Conservation (phyloP, 1,140 invertebrate species). For the Vanessa atalanta region DNA sequence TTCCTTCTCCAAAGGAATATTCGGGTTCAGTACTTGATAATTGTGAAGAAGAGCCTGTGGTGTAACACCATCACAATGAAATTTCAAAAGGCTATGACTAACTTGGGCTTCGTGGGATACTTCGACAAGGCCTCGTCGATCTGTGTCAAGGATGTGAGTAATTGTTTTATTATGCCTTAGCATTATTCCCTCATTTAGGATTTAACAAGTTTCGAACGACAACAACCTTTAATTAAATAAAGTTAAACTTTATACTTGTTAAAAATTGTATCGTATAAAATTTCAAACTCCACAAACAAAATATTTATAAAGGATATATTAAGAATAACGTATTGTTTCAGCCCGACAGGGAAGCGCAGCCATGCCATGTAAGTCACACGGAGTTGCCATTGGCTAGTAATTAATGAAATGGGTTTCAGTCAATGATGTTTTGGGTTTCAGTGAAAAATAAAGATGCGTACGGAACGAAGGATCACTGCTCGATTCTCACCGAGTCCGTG, state of each 20-base stretch:
- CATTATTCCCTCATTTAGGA: too few relatives aligned
- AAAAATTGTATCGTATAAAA: too few relatives aligned
- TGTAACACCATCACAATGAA: slow-evolving; percentile 61
- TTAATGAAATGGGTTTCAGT: neutral
- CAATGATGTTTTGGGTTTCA: too few relatives aligned
- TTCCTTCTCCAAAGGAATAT: slow-evolving; percentile 61
- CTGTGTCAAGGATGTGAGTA: slow-evolving; percentile 63
- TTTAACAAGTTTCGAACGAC: too few relatives aligned
- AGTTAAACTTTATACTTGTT: too few relatives aligned
- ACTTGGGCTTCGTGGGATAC: slow-evolving; percentile 50
- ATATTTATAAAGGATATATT: too few relatives aligned
- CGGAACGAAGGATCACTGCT: too few relatives aligned
- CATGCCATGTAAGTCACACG: slow-evolving; percentile 61
- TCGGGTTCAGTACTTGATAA: slow-evolving; percentile 60
- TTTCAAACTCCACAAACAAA: too few relatives aligned
- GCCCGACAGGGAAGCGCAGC: slow-evolving; percentile 58
- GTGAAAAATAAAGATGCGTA: neutral
- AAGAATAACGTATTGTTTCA: slow-evolving; percentile 41
- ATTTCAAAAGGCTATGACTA: slow-evolving; percentile 59
- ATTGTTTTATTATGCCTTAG: neutral
- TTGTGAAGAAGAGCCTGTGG: slow-evolving; percentile 58
- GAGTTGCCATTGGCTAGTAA: neutral
- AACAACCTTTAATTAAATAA: too few relatives aligned
- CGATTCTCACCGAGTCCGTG: neutral
- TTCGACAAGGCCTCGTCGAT: slow-evolving; percentile 45